Conservation (phyloP, 2,797 vertebrate genomes). For the Ficedula albicollis region DNA sequence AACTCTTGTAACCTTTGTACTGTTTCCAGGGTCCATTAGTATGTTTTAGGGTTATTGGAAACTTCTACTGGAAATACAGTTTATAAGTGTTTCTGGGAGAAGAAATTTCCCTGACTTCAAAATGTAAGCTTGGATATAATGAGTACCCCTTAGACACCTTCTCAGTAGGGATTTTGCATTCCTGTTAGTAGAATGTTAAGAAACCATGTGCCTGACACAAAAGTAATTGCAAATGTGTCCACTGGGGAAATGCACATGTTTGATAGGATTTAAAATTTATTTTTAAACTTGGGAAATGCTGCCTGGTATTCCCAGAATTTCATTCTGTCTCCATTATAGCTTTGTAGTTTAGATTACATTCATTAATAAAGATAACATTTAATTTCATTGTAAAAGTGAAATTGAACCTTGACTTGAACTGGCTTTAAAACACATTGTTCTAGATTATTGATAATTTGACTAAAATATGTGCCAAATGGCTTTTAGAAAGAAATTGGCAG, state of each 20-base stretch:
- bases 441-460: slow-evolving; percentile 40
- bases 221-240: neutral
- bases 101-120: neutral
- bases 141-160: neutral
- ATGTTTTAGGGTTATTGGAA: neutral
- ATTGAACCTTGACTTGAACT: slow-evolving; percentile 30
- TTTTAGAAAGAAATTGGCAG: slow-evolving; percentile 24
- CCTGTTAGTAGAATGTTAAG: neutral
- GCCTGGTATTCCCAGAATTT: slow-evolving; percentile 51
- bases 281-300: slow-evolving; percentile 49
- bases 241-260: neutral
- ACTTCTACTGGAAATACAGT: neutral
- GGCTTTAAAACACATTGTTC: slow-evolving; percentile 5
- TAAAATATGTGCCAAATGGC: slow-evolving; percentile 40
- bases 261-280: slow-evolving; percentile 47
- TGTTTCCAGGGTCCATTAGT: neutral
- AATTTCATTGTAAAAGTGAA: slow-evolving; percentile 43
- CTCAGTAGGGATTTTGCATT: neutral
- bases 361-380: slow-evolving; percentile 49
- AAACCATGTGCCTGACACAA: neutral
- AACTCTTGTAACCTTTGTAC: neutral
- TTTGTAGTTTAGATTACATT: slow-evolving; percentile 22
- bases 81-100: neutral
- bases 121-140: neutral
- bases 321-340: slow-evolving; percentile 7